Percentiles rank a stretch among this genome's conserved stretches.
These are phyloP conservation scores for Sitobion miscanthi DNA, from an alignment of 1,140 invertebrate species.

Conservation along the genomic window DNA sequence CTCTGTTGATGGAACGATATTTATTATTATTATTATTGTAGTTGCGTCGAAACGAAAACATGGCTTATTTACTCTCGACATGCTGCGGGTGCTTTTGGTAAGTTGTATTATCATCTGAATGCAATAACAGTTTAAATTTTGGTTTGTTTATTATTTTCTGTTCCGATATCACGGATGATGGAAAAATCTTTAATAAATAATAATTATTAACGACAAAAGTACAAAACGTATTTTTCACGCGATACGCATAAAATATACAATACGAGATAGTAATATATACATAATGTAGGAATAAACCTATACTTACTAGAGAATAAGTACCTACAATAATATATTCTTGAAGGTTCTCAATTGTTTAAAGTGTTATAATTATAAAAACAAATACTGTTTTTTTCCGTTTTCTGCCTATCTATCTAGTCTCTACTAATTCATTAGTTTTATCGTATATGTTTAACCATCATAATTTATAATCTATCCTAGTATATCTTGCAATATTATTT, in stretches of 20 bases:
- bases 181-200: neutral
- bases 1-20: neutral
- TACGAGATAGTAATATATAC: neutral
- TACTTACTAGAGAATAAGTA: neutral
- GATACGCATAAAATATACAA: neutral
- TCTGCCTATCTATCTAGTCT: neutral
- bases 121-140: no score
- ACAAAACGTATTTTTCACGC: neutral
- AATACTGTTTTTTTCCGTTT: neutral
- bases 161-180: neutral
- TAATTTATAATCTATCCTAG: neutral
- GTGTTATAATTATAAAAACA: conserved; percentile 12
- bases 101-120: neutral
- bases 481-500: neutral
- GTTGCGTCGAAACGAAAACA: neutral
- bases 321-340: neutral
- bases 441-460: neutral
- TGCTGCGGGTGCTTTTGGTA: neutral
- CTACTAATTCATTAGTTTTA: neutral
- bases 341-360: neutral
- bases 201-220: neutral
- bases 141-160: neutral
- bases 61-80: neutral
- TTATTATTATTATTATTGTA: neutral
- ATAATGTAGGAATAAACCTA: no score